A percentile compares a stretch with the other conserved stretches of the same genome.
Conservation (phyloP, 2,797 vertebrate genomes). For the Loris lydekkerianus region DNA sequence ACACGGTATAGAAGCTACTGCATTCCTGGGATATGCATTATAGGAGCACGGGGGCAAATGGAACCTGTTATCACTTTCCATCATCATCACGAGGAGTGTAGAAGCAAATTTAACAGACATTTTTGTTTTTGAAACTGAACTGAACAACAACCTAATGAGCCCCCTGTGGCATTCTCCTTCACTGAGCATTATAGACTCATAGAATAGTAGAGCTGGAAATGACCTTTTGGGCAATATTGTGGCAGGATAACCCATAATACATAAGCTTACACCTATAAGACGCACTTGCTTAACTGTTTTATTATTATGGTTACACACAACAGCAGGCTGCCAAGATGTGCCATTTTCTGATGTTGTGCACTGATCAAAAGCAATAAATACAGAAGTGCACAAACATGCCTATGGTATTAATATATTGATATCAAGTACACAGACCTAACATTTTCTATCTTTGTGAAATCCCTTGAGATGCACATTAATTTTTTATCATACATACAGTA, state of each 20-base stretch:
- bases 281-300: neutral
- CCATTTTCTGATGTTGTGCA: constrained; percentile 46
- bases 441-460: constrained; percentile 46
- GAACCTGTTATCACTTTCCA: neutral
- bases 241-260: constrained; percentile 25
- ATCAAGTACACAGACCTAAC: neutral
- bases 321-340: neutral
- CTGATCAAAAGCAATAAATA: constrained; percentile 32
- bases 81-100: neutral
- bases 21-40: neutral
- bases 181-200: neutral
- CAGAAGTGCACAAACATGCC: neutral
- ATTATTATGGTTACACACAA: neutral
- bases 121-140: constrained; percentile 15
- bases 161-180: constrained; percentile 9
- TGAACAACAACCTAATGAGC: constrained; percentile 47
- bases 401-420: constrained; percentile 39
- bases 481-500: neutral
- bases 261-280: neutral
- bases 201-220: neutral
- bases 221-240: neutral
- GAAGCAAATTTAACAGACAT: constrained; percentile 24
- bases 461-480: constrained; percentile 16
- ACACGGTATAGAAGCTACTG: too few relatives aligned
- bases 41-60: neutral